phyloP scores from a whole-genome alignment of 2,113 vertebrate genomes.

The Brachyhypopomus occidentalis region DNA sequence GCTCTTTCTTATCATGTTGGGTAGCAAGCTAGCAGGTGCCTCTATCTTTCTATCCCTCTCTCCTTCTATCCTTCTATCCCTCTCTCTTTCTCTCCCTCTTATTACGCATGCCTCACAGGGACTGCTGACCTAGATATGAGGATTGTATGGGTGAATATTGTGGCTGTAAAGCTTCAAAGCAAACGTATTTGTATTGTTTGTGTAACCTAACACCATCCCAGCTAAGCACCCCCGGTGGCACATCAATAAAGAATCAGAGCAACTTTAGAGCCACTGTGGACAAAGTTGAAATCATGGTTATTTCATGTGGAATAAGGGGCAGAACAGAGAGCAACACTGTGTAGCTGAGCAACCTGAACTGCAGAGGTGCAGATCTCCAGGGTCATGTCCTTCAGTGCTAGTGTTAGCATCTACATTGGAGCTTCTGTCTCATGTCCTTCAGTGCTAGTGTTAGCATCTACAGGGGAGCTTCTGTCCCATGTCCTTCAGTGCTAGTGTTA shows the following conservation, averaged over 20 bases:
- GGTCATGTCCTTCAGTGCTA: too few species aligned
- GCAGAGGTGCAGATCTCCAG: too few species aligned
- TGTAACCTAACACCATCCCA: neutral
- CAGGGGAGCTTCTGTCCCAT: too few species aligned
- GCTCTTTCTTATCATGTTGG: neutral
- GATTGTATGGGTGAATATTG: slow-evolving; percentile 7
- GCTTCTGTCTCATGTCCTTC: too few species aligned
- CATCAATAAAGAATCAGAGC: neutral
- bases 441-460: too few species aligned
- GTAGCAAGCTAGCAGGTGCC: neutral
- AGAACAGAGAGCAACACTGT: too few species aligned
- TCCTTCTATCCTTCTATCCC: neutral
- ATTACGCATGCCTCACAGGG: neutral
- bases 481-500: too few species aligned
- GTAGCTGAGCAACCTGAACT: too few species aligned
- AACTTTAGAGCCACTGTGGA: too few species aligned
- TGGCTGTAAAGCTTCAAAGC: slow-evolving; percentile 3
- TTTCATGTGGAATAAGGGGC: too few species aligned
- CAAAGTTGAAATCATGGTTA: too few species aligned
- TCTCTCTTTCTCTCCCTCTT: neutral
- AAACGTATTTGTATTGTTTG: neutral
- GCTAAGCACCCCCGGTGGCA: neutral
- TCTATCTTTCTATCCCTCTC: neutral
- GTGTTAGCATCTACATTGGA: too few species aligned
- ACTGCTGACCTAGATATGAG: neutral